Evolutionary conservation across 2,797 vertebrate species (phyloP).

Genomic region (Nasua narica): DNA sequence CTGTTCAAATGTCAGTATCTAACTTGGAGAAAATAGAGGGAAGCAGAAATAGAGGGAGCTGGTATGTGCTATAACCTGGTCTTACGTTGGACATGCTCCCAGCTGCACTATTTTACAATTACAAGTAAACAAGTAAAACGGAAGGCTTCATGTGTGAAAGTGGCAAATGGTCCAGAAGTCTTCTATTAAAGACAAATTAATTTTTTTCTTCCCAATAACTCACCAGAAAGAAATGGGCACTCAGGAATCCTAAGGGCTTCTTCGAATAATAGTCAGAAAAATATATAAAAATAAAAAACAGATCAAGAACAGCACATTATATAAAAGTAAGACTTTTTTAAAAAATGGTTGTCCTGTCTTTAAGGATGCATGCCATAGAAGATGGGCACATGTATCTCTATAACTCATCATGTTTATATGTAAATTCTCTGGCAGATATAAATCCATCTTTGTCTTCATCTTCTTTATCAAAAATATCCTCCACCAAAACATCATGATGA

Average conservation of each 20-base stretch:
- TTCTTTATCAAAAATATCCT: conserved; percentile 96
- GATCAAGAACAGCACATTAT: conserved; percentile 45
- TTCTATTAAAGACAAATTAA: conserved; percentile 36
- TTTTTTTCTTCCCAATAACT: conserved; percentile 64
- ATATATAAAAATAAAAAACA: conserved; percentile 59
- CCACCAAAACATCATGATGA: conserved; percentile 92
- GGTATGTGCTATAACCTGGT: conserved; percentile 7
- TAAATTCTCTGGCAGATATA: conserved; percentile 98
- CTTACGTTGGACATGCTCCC: not conserved
- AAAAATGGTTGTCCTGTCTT: not conserved
- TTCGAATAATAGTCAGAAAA: conserved; percentile 62
- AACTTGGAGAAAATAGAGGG: conserved; percentile 4
- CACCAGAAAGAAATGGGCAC: conserved; percentile 61
- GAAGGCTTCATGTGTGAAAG: not conserved
- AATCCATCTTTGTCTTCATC: conserved; percentile 95
- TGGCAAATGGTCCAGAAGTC: conserved; percentile 38
- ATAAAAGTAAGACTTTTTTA: conserved; percentile 58
- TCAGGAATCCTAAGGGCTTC: conserved; percentile 58
- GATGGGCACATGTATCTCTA: conserved; percentile 75
- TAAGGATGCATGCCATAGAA: not conserved
- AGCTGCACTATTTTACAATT: conserved; percentile 55
- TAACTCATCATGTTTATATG: conserved; percentile 96
- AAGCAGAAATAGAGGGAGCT: conserved; percentile 3
- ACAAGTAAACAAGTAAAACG: conserved; percentile 69
- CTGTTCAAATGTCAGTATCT: not conserved